Evolutionary conservation across 2,113 vertebrate genomes (phyloP).

Genomic region (Bostrychus sinensis): DNA sequence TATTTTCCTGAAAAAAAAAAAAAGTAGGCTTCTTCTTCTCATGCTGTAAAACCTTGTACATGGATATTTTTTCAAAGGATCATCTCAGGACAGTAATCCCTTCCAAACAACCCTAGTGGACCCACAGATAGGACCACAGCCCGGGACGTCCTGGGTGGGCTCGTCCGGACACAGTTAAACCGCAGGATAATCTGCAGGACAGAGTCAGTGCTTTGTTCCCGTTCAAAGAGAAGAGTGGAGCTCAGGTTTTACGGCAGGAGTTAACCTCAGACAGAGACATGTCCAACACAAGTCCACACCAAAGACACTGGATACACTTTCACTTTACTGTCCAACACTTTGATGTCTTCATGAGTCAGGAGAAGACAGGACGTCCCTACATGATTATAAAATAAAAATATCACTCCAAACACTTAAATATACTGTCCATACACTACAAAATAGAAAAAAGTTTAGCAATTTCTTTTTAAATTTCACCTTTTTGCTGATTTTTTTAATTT

Average conservation of each 20-base stretch:
- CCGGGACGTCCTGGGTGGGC: conserved; percentile 72
- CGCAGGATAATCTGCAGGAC: conserved; percentile 62
- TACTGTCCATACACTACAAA: too few relatives aligned
- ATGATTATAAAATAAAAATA: background rate
- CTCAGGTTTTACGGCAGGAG: conserved; percentile 61
- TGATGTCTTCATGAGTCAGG: conserved; percentile 44
- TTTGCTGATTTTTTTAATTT: too few relatives aligned
- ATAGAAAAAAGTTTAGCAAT: too few relatives aligned
- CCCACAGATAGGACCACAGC: too few relatives aligned
- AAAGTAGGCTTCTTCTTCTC: too few relatives aligned
- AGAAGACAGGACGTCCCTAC: background rate
- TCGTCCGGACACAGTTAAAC: conserved; percentile 37
- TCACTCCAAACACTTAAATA: too few relatives aligned
- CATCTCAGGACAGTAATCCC: background rate
- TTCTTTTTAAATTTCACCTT: too few relatives aligned
- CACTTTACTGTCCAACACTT: conserved; percentile 16
- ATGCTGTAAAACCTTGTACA: too few relatives aligned
- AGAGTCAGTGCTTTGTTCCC: conserved; percentile 66
- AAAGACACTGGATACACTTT: conserved; percentile 25
- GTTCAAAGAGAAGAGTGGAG: conserved; percentile 65
- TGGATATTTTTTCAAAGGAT: background rate
- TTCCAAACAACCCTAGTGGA: too few relatives aligned
- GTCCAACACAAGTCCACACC: conserved; percentile 38
- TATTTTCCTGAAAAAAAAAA: too few relatives aligned
- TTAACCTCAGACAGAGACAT: conserved; percentile 35